Percentiles rank a stretch among this genome's conserved stretches.
Evolutionary conservation across 2,888 invertebrate species (phyloP).

Genomic region (Isotomurus palustris): DNA sequence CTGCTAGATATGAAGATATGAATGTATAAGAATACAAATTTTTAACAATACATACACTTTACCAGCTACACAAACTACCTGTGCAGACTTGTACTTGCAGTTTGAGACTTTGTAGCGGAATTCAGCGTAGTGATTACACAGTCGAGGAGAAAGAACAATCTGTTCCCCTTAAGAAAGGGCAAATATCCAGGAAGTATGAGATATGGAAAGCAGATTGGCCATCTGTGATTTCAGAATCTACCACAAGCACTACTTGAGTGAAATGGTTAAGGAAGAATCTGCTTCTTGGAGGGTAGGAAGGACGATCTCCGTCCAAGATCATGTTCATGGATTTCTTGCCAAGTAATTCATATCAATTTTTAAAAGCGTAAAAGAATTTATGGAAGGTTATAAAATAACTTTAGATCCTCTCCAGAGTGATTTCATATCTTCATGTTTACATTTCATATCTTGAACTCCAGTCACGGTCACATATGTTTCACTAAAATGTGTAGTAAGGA

Average conservation of each 20-base stretch:
- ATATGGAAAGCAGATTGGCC: constrained; percentile 7
- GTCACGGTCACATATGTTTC: not conserved
- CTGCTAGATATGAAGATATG: too few relatives aligned
- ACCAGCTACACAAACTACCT: too few relatives aligned
- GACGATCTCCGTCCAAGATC: constrained; percentile 4
- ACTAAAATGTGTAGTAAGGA: too few relatives aligned
- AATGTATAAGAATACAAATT: too few relatives aligned
- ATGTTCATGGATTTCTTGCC: constrained; percentile 8
- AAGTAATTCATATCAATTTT: constrained; percentile 13
- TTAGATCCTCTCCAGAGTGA: not conserved
- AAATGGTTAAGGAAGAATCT: constrained; percentile 28
- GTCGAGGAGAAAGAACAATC: not conserved
- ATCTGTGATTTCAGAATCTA: constrained; percentile 8
- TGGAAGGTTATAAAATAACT: constrained; percentile 5
- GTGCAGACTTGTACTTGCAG: too few relatives aligned
- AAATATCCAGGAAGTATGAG: constrained; percentile 1
- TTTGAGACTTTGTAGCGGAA: not conserved
- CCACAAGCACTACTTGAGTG: constrained; percentile 6
- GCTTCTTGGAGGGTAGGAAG: constrained; percentile 32
- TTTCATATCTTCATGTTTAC: constrained; percentile 5
- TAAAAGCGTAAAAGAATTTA: constrained; percentile 12
- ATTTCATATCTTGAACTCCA: not conserved
- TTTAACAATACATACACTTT: too few relatives aligned
- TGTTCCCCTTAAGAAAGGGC: constrained; percentile 3
- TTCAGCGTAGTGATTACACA: not conserved